phyloP scores from a whole-genome alignment of 2,797 vertebrate genomes.

The Halcyon chelicuti region DNA sequence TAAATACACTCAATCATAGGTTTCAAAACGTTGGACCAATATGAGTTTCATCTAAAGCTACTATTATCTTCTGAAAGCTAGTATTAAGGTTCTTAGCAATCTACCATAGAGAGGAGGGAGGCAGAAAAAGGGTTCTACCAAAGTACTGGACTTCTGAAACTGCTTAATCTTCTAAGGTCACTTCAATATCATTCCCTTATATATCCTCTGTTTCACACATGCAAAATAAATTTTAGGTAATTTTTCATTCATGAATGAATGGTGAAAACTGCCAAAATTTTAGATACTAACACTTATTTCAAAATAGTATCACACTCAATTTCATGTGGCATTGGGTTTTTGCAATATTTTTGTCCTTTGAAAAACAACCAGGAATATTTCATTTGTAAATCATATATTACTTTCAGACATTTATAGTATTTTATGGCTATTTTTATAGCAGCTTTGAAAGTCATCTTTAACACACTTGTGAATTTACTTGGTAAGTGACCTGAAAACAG shows the following conservation, averaged over 20 bases:
- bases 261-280: neutral
- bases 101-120: neutral
- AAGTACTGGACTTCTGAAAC: neutral
- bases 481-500: neutral
- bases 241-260: neutral
- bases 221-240: neutral
- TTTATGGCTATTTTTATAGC: neutral
- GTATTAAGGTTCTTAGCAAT: slow-evolving; percentile 32
- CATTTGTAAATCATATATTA: neutral
- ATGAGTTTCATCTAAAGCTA: neutral
- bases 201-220: neutral
- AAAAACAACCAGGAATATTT: neutral
- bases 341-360: neutral
- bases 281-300: neutral
- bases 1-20: neutral
- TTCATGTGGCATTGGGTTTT: neutral
- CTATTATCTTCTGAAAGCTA: neutral
- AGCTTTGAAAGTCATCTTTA: neutral
- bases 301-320: neutral
- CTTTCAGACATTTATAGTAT: neutral
- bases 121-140: neutral
- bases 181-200: neutral
- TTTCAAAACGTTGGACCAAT: neutral
- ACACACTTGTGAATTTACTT: neutral
- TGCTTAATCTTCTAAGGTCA: neutral